Evolutionary conservation across 2,797 vertebrate species (phyloP).

Genomic region (Ctenopoma kingsleyae): DNA sequence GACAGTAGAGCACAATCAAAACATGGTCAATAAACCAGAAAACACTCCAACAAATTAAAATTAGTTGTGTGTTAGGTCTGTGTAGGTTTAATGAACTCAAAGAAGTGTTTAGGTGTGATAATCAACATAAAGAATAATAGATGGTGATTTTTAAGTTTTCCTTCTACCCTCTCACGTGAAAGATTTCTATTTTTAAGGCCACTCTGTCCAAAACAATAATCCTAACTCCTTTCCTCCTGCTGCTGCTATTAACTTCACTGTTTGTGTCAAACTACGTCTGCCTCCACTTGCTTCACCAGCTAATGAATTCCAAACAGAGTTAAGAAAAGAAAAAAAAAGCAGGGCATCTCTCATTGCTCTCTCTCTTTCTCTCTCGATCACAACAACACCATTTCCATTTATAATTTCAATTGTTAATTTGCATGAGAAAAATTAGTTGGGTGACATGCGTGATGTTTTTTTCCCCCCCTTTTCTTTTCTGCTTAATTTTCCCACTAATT

Average conservation of each 20-base stretch:
- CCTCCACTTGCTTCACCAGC: conserved; percentile 72
- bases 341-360: conserved; percentile 83
- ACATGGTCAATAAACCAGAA: neutral
- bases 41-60: neutral
- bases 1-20: conserved; percentile 10
- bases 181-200: conserved; percentile 29
- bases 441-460: conserved; percentile 91
- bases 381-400: conserved; percentile 97
- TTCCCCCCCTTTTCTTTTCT: conserved; percentile 74
- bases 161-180: no score
- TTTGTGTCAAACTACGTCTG: conserved; percentile 85
- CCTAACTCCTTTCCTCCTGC: conserved; percentile 62
- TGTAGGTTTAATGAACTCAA: conserved; percentile 7
- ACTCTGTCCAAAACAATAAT: conserved; percentile 59
- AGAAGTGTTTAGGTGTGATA: conserved; percentile 1
- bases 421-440: conserved; percentile 98
- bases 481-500: conserved; percentile 93
- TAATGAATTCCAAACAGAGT: conserved; percentile 92
- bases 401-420: conserved; percentile 99
- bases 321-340: conserved; percentile 37
- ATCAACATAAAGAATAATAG: neutral
- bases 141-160: conserved; percentile 9
- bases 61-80: conserved; percentile 1
- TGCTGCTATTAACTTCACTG: conserved; percentile 77
- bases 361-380: conserved; percentile 81